Evolutionary conservation across 2,888 invertebrate genomes (phyloP).

Genomic region (Cephus pygmeus): DNA sequence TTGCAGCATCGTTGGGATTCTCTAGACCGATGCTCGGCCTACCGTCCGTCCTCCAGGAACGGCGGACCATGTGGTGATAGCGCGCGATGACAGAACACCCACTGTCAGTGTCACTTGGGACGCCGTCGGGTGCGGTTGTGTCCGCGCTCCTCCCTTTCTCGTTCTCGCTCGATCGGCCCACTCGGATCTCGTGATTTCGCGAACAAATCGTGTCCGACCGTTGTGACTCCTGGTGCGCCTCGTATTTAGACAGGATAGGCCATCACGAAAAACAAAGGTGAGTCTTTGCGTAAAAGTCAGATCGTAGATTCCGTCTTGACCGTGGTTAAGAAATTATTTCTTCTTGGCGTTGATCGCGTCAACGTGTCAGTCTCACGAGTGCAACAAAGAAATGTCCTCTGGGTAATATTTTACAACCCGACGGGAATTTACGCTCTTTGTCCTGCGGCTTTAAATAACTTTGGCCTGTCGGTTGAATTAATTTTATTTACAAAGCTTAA

Average conservation of each 20-base stretch:
- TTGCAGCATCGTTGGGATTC: conserved; percentile 9
- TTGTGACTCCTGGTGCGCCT: neutral
- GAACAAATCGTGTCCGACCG: neutral
- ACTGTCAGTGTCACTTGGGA: conserved; percentile 64
- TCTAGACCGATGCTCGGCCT: neutral
- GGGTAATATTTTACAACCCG: no score
- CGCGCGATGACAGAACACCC: conserved; percentile 54
- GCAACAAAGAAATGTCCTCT: no score
- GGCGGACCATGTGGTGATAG: conserved; percentile 52
- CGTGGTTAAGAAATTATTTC: no score
- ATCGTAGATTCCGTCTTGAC: no score
- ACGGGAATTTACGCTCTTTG: no score
- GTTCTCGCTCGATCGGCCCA: neutral
- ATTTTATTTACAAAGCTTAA: no score
- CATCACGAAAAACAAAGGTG: neutral
- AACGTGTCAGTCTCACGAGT: no score
- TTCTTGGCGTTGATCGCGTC: no score
- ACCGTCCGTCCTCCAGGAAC: neutral
- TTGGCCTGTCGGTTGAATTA: no score
- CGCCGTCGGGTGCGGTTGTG: conserved; percentile 19
- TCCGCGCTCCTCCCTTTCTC: neutral
- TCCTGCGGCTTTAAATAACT: no score
- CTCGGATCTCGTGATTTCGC: neutral
- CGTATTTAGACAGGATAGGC: neutral
- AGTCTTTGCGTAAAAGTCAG: neutral